Percentiles rank a stretch among this genome's conserved stretches.
phyloP scores from a whole-genome alignment of 2,888 invertebrate genomes.

The Hirtodrosophila trivittata region DNA sequence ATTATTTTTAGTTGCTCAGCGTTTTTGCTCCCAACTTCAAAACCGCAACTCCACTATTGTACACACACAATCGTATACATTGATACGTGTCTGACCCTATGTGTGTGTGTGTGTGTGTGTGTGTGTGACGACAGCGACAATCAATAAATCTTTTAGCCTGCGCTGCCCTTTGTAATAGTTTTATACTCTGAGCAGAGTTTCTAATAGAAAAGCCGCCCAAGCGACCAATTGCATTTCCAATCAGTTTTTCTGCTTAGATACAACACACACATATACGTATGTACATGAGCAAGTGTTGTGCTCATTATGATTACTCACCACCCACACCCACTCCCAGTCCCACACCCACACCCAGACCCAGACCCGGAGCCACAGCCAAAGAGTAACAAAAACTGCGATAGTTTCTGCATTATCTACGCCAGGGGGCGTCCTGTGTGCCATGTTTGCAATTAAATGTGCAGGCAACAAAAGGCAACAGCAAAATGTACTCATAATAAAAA shows the following conservation, averaged over 20 bases:
- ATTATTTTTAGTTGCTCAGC: slow-evolving; percentile 80
- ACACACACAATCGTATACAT: slow-evolving; percentile 23
- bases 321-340: slow-evolving; percentile 46
- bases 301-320: slow-evolving; percentile 78
- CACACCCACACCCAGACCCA: slow-evolving; percentile 11
- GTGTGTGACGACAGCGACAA: slow-evolving; percentile 62
- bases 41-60: slow-evolving; percentile 74
- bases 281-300: slow-evolving; percentile 58
- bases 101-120: slow-evolving; percentile 26
- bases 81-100: slow-evolving; percentile 9
- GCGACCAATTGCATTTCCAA: slow-evolving; percentile 78
- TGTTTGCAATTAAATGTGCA: slow-evolving; percentile 77
- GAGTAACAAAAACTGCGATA: slow-evolving; percentile 36
- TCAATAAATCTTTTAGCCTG: slow-evolving; percentile 76
- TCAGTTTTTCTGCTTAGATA: slow-evolving; percentile 67
- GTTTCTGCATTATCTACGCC: slow-evolving; percentile 50
- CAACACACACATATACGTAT: slow-evolving; percentile 14
- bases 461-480: slow-evolving; percentile 67
- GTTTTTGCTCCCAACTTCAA: slow-evolving; percentile 75
- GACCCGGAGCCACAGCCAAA: slow-evolving; percentile 31
- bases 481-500: slow-evolving; percentile 60
- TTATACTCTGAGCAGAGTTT: slow-evolving; percentile 53
- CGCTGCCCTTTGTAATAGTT: slow-evolving; percentile 62
- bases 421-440: slow-evolving; percentile 58
- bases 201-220: slow-evolving; percentile 69